Evolutionary conservation across 2,888 invertebrate genomes (phyloP).

Genomic region (Mythimna loreyi): DNA sequence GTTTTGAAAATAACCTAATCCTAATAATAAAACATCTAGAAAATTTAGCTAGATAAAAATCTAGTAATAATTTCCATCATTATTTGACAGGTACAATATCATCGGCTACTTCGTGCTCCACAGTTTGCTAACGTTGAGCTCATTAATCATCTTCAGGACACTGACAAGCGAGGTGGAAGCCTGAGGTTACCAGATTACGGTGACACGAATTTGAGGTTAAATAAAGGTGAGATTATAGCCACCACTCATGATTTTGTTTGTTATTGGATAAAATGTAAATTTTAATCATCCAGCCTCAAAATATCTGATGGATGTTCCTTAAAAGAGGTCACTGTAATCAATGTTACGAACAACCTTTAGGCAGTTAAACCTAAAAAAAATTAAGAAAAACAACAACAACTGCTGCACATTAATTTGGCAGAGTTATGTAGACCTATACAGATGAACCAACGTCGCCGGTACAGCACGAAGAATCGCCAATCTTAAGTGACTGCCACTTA

Average conservation of each 20-base stretch:
- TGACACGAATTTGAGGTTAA: conserved; percentile 18
- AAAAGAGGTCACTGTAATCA: too few species aligned
- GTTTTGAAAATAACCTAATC: conserved; percentile 10
- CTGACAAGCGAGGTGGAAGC: conserved; percentile 45
- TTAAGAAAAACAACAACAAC: too few species aligned
- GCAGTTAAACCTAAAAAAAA: too few species aligned
- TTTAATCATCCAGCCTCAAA: background rate
- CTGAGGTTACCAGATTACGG: conserved; percentile 51
- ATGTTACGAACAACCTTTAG: too few species aligned
- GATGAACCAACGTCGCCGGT: too few species aligned
- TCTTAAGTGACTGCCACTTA: too few species aligned
- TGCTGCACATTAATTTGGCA: too few species aligned
- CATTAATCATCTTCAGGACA: conserved; percentile 55
- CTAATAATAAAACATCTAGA: background rate
- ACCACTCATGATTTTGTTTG: background rate
- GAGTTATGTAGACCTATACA: too few species aligned
- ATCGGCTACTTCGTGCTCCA: conserved; percentile 14
- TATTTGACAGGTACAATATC: conserved; percentile 14
- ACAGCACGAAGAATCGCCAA: too few species aligned
- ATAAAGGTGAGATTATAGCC: conserved; percentile 13
- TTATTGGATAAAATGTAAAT: background rate
- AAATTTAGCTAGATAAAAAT: conserved; percentile 11
- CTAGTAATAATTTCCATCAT: conserved; percentile 27
- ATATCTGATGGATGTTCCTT: too few species aligned
- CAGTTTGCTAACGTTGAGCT: conserved; percentile 14